Base-by-base conservation (phyloP, 1,140 invertebrate genomes). In the Panagrolaimus sp. region DNA sequence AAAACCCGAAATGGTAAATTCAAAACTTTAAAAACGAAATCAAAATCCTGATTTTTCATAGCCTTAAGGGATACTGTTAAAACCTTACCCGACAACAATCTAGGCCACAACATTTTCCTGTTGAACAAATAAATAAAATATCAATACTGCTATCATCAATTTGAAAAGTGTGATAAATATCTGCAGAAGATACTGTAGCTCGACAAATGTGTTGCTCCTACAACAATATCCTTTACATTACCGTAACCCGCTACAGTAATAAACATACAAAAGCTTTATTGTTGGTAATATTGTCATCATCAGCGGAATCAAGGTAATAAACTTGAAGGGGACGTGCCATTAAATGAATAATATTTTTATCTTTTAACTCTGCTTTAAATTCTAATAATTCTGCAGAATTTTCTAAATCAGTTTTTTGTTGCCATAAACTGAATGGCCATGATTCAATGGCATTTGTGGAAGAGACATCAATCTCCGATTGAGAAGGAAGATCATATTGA, bases 151-250 rank as follows among this genome's bases (percentile, higher is more conserved):
- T 28, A n/a, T 58, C 52, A 21, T 58, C n/a, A 14, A 28, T 58
- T 58, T 58, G 21, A 21, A 58, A 58, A 58, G 52, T 58, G 10
- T 21, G 21, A 21, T 58, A 58, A 58, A 58, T 58, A 26, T 58
- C 52, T 4, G 21, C 21, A n/a, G 52, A 12, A 26, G 21, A 12
- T 21, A 58, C 52, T 26, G 52, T 58, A 58, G 28, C 21, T 28
- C 52, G 52, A 28, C 52, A 58, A 58, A 58, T n/a, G 5, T 28
- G 32, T 38, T 38, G 2, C 7, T 38, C 32, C 32, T 38, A 38
- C 7, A 38, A 38, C 2, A 38, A 2, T 38, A 7, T 38, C n/a
- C n/a, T 38, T 38, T 7, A 38, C 2, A 38, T 38, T 38, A n/a
- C n/a, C n/a, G n/a, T n/a, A n/a, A n/a, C n/a, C n/a, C n/a, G n/a